A percentile compares a stretch with the other conserved stretches of the same genome.
phyloP scores from a whole-genome alignment of 2,113 vertebrate genomes.

The Perca schrenkii region DNA sequence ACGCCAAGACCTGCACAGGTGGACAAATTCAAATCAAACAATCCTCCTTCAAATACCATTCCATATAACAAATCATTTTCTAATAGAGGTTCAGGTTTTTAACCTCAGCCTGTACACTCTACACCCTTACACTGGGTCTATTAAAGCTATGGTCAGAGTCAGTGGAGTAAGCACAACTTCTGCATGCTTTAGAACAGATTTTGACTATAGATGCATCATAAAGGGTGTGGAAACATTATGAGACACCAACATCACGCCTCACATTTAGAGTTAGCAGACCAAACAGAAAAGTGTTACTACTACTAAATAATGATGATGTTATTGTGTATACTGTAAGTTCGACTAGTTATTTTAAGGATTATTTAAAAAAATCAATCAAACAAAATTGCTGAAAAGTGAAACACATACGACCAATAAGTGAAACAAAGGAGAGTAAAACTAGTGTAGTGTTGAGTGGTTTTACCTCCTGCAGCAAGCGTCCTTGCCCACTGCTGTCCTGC shows the following conservation, averaged over 20 bases:
- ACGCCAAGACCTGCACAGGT: conserved; percentile 89
- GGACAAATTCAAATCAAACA: neutral
- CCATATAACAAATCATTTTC: neutral
- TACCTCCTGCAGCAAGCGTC: conserved; percentile 94
- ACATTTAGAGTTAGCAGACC: neutral
- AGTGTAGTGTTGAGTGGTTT: neutral
- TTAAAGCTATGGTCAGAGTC: neutral
- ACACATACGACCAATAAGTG: neutral
- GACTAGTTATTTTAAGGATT: neutral
- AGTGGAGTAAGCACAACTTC: neutral
- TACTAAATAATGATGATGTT: neutral
- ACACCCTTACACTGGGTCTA: neutral
- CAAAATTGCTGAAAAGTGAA: neutral
- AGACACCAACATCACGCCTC: neutral
- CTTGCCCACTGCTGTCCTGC: conserved; percentile 85
- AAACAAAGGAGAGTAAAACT: neutral
- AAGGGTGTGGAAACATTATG: neutral
- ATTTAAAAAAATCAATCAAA: neutral
- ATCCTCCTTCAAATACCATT: neutral
- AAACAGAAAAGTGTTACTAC: no score
- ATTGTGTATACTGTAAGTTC: neutral
- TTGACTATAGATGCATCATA: neutral
- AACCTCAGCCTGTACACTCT: neutral
- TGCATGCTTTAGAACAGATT: neutral
- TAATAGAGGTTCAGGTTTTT: neutral